Evolutionary conservation across 30 jellyfish, hydroid and myxozoan genomes (phyloP).

Genomic region (Hydra vulgaris): DNA sequence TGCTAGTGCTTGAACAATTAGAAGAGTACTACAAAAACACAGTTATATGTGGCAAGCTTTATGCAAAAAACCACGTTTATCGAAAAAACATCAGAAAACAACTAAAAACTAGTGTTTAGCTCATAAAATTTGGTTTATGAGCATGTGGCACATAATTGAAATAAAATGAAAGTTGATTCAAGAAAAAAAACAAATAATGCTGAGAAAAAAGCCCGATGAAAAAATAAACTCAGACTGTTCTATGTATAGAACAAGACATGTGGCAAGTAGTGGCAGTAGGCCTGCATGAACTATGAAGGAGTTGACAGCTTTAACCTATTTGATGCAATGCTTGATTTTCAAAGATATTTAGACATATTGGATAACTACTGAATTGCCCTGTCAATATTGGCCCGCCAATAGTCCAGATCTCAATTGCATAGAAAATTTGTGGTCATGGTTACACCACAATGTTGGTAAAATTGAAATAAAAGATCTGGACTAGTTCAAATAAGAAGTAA

Average conservation of each 20-base stretch:
- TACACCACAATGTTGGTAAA: not conserved
- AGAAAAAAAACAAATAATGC: not conserved
- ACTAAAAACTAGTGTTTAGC: not conserved
- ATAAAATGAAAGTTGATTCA: not conserved
- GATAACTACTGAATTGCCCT: not conserved
- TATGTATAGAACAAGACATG: not conserved
- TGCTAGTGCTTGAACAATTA: not conserved
- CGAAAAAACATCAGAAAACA: not conserved
- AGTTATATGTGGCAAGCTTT: not conserved
- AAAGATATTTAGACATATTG: not conserved
- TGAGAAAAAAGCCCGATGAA: not conserved
- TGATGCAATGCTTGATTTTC: not conserved
- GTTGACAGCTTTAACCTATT: not conserved
- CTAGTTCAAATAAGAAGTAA: not conserved
- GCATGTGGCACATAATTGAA: not conserved
- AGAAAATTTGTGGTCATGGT: not conserved
- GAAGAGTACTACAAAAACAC: not conserved
- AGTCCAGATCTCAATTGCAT: not conserved
- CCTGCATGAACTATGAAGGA: not conserved
- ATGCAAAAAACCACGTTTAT: not conserved
- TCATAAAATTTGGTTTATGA: not conserved
- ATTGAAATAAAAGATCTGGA: not conserved
- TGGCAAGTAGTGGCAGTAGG: not conserved
- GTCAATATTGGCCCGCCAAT: not conserved
- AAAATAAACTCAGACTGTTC: not conserved